These are phyloP conservation scores for Chaetodon trifascialis DNA, from an alignment of 2,113 vertebrate genomes.

Conservation along the genomic window DNA sequence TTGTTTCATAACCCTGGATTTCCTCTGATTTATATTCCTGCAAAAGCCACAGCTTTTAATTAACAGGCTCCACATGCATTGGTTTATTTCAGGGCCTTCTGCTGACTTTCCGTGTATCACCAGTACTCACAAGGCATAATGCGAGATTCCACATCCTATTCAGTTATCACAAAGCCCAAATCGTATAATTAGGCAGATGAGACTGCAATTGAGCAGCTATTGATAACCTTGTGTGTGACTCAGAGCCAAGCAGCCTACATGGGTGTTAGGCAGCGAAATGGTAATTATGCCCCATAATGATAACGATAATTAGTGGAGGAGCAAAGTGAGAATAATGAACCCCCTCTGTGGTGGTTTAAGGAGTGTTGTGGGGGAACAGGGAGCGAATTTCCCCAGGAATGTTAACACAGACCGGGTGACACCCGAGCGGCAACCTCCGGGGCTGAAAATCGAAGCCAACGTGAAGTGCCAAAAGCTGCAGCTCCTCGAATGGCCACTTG, in stretches of 20 bases:
- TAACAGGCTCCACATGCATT: conserved; percentile 69
- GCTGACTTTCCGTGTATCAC: conserved; percentile 56
- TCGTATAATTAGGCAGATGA: conserved; percentile 82
- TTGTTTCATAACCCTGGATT: conserved; percentile 62
- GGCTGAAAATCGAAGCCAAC: no score
- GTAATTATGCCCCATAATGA: conserved; percentile 80
- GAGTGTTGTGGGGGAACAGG: conserved; percentile 58
- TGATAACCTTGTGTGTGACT: conserved; percentile 79
- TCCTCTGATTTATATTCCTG: conserved; percentile 67
- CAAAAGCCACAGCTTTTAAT: conserved; percentile 71
- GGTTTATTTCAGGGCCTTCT: conserved; percentile 68
- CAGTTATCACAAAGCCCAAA: conserved; percentile 78
- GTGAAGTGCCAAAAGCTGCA: no score
- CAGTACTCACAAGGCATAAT: conserved; percentile 58
- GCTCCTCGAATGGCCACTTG: no score
- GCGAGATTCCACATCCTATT: conserved; percentile 70
- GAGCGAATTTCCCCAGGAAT: conserved; percentile 55
- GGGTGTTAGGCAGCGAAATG: conserved; percentile 76
- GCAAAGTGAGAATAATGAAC: conserved; percentile 80
- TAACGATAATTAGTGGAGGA: conserved; percentile 81
- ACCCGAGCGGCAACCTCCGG: not conserved
- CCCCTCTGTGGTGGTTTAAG: conserved; percentile 67
- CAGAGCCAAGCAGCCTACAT: conserved; percentile 65
- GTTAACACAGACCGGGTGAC: conserved; percentile 32
- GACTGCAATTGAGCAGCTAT: conserved; percentile 76